Conservation (phyloP, 2,113 vertebrate species). For the Helogale parvula region DNA sequence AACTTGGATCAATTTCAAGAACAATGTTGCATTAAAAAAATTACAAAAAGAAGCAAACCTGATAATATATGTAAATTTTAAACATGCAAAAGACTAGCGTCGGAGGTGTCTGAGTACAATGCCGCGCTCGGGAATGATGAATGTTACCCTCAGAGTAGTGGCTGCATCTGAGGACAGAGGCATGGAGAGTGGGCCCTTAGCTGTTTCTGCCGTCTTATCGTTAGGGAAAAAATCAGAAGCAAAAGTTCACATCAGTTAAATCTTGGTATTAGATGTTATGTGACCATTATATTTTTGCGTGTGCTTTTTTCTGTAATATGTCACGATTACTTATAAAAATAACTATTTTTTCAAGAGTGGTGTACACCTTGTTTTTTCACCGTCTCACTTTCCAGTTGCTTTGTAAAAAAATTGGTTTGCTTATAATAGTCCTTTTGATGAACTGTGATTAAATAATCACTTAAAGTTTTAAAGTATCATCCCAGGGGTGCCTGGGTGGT, state of each 20-base stretch:
- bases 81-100: background rate
- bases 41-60: background rate
- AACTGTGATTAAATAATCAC: background rate
- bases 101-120: background rate
- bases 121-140: background rate
- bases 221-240: background rate
- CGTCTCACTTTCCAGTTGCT: background rate
- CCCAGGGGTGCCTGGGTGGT: too few species aligned
- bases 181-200: background rate
- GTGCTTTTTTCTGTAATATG: background rate
- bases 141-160: background rate
- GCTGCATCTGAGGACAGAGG: background rate
- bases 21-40: background rate
- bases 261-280: background rate
- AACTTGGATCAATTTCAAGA: background rate
- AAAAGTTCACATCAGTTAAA: background rate
- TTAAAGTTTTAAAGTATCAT: background rate
- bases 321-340: background rate
- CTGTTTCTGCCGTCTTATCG: background rate
- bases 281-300: background rate
- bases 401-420: background rate
- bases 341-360: background rate
- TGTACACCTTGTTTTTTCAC: background rate
- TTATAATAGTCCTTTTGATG: background rate
- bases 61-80: background rate